phyloP scores from a whole-genome alignment of 2,797 vertebrate genomes.

The Neosalanx taihuensis region DNA sequence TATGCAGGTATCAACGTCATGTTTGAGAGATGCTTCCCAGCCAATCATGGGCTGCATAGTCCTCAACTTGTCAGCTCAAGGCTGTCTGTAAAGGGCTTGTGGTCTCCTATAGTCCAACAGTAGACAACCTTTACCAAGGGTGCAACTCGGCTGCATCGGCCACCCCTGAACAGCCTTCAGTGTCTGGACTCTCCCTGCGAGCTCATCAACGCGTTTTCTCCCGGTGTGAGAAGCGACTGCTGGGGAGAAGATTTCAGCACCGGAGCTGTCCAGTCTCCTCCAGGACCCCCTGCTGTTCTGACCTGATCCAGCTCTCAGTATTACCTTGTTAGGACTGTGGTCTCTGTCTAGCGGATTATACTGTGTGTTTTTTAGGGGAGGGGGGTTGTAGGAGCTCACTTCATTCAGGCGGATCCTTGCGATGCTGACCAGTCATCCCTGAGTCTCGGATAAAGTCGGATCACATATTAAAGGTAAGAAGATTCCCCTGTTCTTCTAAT shows the following conservation, averaged over 20 bases:
- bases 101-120: conserved; percentile 16
- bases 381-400: conserved; percentile 20
- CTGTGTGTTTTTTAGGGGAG: conserved; percentile 31
- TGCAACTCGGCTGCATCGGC: conserved; percentile 42
- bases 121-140: conserved; percentile 35
- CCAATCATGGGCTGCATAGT: conserved; percentile 52
- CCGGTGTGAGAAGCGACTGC: conserved; percentile 37
- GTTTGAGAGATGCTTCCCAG: conserved; percentile 19
- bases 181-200: conserved; percentile 22
- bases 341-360: conserved; percentile 35
- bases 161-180: conserved; percentile 25
- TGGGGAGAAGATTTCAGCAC: conserved; percentile 71
- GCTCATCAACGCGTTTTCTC: conserved; percentile 33
- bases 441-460: conserved; percentile 47
- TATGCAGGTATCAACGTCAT: conserved; percentile 49
- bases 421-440: conserved; percentile 70
- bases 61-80: conserved; percentile 51
- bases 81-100: conserved; percentile 17
- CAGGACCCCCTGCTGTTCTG: neutral
- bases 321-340: conserved; percentile 24
- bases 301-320: conserved; percentile 23
- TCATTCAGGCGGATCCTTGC: conserved; percentile 57
- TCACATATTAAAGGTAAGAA: neutral
- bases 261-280: conserved; percentile 70
- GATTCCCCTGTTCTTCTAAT: neutral